These are phyloP conservation scores for Pangasius krempfi DNA, from an alignment of 2,797 vertebrate genomes.

Conservation along the genomic window DNA sequence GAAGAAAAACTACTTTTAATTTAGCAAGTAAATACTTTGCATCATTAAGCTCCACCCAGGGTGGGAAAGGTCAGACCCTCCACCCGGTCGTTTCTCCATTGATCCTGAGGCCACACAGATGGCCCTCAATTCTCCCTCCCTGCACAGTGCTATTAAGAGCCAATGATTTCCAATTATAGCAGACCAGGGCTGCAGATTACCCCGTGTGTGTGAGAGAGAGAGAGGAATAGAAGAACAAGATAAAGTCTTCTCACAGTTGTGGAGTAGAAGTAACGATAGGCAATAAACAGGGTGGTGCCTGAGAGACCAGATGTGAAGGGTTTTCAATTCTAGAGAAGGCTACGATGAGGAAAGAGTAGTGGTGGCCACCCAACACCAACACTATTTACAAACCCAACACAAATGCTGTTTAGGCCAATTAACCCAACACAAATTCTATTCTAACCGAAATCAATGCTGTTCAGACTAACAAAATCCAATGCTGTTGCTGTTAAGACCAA, in stretches of 20 bases:
- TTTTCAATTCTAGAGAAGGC: background rate
- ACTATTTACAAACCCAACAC: background rate
- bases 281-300: slow-evolving; percentile 28
- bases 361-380: background rate
- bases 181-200: slow-evolving; percentile 53
- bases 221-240: slow-evolving; percentile 22
- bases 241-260: slow-evolving; percentile 30
- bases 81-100: slow-evolving; percentile 58
- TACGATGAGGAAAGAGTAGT: background rate
- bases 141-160: slow-evolving; percentile 68
- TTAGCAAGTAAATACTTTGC: slow-evolving; percentile 8
- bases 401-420: background rate
- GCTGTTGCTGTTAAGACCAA: background rate
- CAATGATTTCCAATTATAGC: slow-evolving; percentile 74
- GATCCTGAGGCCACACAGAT: slow-evolving; percentile 64
- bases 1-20: background rate
- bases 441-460: background rate
- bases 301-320: background rate
- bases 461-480: background rate
- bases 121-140: slow-evolving; percentile 69
- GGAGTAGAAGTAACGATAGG: slow-evolving; percentile 28
- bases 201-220: background rate
- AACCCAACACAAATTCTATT: background rate
- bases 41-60: slow-evolving; percentile 39
- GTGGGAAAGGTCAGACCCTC: slow-evolving; percentile 26